These are phyloP conservation scores for Alexandromys fortis DNA, from an alignment of 2,113 vertebrate genomes.

Conservation along the genomic window DNA sequence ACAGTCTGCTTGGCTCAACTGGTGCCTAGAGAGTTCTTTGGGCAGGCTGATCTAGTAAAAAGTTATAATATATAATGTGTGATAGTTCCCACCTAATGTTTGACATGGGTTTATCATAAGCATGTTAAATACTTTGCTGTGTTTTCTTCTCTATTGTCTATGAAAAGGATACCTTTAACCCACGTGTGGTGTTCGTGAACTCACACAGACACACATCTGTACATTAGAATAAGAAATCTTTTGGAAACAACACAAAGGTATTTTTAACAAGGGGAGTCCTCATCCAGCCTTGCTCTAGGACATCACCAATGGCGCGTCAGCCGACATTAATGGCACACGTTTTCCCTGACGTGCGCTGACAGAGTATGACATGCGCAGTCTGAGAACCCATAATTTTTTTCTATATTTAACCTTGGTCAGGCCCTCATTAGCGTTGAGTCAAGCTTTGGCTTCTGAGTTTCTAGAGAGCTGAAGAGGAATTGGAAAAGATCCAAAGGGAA, in stretches of 20 bases:
- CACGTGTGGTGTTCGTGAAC: background rate
- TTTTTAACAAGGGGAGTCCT: constrained; percentile 41
- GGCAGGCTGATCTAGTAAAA: background rate
- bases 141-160: background rate
- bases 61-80: background rate
- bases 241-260: background rate
- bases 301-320: background rate
- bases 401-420: constrained; percentile 57
- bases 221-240: background rate
- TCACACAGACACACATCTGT: background rate
- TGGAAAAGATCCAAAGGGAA: constrained; percentile 54
- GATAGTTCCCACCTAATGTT: constrained; percentile 14
- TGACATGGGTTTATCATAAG: background rate
- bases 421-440: background rate
- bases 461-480: background rate
- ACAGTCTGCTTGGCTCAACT: background rate
- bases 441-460: constrained; percentile 62
- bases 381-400: constrained; percentile 45
- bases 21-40: background rate
- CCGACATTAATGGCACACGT: constrained; percentile 21
- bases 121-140: constrained; percentile 32
- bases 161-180: background rate
- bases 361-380: background rate
- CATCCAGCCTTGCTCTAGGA: constrained; percentile 17
- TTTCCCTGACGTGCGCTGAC: background rate